These are phyloP conservation scores for Thunnus maccoyii DNA, from an alignment of 2,113 vertebrate genomes.

Conservation along the genomic window DNA sequence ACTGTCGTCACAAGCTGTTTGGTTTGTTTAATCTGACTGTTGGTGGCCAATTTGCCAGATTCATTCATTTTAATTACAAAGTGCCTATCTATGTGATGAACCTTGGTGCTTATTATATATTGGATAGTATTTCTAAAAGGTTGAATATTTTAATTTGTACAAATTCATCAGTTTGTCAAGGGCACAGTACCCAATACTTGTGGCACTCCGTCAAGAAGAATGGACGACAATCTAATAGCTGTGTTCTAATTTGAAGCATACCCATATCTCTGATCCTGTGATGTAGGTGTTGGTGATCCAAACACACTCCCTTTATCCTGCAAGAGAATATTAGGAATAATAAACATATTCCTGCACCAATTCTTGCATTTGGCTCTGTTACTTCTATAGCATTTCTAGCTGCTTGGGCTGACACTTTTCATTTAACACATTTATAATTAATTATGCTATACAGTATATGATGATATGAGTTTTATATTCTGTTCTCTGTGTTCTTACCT, in stretches of 20 bases:
- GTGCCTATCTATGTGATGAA: not conserved
- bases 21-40: constrained; percentile 17
- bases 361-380: not conserved
- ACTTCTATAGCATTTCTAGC: not conserved
- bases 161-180: not conserved
- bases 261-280: constrained; percentile 73
- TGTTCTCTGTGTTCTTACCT: constrained; percentile 65
- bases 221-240: not conserved
- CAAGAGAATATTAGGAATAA: constrained; percentile 55
- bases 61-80: not conserved
- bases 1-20: constrained; percentile 23
- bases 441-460: not conserved
- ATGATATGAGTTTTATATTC: not conserved
- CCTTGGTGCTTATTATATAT: too few species aligned
- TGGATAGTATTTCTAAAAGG: not conserved
- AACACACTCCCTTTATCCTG: constrained; percentile 71
- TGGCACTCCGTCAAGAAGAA: not conserved
- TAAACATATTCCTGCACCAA: not conserved
- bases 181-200: not conserved
- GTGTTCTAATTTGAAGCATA: constrained; percentile 42
- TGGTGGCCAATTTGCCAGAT: constrained; percentile 27
- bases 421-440: not conserved
- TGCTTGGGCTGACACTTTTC: not conserved
- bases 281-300: constrained; percentile 55
- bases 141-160: not conserved